These are phyloP conservation scores for Oeneis ivallda DNA, from an alignment of 2,888 invertebrate genomes.

Conservation along the genomic window DNA sequence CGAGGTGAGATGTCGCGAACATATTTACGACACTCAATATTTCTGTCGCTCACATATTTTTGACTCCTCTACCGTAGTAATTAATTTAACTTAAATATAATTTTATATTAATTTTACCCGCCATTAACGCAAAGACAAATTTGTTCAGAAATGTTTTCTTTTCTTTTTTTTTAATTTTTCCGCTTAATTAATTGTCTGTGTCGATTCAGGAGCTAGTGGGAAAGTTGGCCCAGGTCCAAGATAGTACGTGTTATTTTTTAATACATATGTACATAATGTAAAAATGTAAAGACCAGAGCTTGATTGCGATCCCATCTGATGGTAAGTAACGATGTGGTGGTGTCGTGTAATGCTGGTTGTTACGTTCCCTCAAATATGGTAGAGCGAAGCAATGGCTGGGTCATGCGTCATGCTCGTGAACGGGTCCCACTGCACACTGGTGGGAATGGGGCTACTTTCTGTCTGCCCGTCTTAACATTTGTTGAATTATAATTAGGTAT, in stretches of 20 bases:
- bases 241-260: too few relatives aligned
- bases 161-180: slow-evolving; percentile 32
- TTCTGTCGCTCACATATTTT: slow-evolving; percentile 38
- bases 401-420: too few relatives aligned
- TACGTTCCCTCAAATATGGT: too few relatives aligned
- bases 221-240: not conserved
- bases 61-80: slow-evolving; percentile 14
- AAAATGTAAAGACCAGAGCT: not conserved
- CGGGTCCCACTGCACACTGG: too few relatives aligned
- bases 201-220: not conserved
- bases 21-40: slow-evolving; percentile 54
- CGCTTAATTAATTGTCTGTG: slow-evolving; percentile 11
- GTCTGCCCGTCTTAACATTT: too few relatives aligned
- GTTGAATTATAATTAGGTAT: too few relatives aligned
- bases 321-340: not conserved
- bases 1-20: slow-evolving; percentile 48
- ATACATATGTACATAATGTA: too few relatives aligned
- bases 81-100: slow-evolving; percentile 11
- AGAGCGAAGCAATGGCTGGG: too few relatives aligned
- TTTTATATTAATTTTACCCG: slow-evolving; percentile 30
- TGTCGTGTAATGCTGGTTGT: too few relatives aligned
- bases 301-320: not conserved
- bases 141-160: slow-evolving; percentile 34
- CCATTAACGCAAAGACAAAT: slow-evolving; percentile 47
- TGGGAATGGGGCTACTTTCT: too few relatives aligned